Evolutionary conservation across 2,888 invertebrate genomes (phyloP).

Genomic region (Pteria penguin): DNA sequence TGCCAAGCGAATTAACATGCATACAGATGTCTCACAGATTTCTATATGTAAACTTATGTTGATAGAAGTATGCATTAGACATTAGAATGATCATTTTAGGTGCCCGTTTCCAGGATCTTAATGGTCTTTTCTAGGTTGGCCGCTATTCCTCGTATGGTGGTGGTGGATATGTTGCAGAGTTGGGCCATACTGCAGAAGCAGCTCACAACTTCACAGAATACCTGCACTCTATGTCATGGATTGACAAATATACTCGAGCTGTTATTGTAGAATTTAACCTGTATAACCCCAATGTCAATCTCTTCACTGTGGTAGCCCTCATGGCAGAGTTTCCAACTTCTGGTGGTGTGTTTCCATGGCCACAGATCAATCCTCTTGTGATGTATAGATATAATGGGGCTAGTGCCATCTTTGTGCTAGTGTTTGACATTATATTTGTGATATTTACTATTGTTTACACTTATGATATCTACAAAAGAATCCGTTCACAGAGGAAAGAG

Average conservation of each 20-base stretch:
- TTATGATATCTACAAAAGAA: conserved; percentile 18
- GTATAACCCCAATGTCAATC: conserved; percentile 70
- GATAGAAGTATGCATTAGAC: background rate
- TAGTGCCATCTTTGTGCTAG: conserved; percentile 40
- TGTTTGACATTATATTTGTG: conserved; percentile 44
- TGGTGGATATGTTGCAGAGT: conserved; percentile 57
- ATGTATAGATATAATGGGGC: conserved; percentile 45
- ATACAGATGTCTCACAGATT: too few species aligned
- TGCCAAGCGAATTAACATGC: too few species aligned
- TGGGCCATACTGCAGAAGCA: conserved; percentile 46
- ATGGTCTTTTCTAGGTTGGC: conserved; percentile 34
- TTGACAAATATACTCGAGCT: conserved; percentile 69
- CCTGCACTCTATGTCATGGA: conserved; percentile 61
- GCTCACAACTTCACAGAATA: conserved; percentile 46
- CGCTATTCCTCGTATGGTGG: conserved; percentile 55
- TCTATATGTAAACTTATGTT: background rate
- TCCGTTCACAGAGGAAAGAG: conserved; percentile 12
- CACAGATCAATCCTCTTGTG: conserved; percentile 43
- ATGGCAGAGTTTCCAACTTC: conserved; percentile 68
- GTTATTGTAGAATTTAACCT: conserved; percentile 73
- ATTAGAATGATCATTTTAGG: background rate
- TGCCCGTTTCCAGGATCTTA: background rate
- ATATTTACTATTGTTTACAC: conserved; percentile 45
- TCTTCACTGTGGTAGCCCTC: conserved; percentile 63
- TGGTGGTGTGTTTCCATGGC: conserved; percentile 57